A percentile compares a stretch with the other conserved stretches of the same genome.
Evolutionary conservation across 2,797 vertebrate species (phyloP).

Genomic region (Peromyscus eremicus): DNA sequence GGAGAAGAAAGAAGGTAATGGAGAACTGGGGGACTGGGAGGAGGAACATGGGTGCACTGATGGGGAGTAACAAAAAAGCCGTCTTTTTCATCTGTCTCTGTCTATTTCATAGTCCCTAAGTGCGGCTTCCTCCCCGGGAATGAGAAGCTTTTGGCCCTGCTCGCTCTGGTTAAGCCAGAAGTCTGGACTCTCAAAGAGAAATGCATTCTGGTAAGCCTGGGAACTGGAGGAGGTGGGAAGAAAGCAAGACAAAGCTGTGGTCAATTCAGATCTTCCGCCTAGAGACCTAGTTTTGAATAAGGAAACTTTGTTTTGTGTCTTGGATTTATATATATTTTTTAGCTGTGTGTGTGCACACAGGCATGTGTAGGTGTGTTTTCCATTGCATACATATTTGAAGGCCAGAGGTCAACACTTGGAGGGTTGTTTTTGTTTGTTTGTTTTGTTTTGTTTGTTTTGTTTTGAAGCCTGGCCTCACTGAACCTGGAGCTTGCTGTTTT

Average conservation of each 20-base stretch:
- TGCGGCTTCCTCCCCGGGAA: slow-evolving; percentile 94
- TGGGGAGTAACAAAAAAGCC: neutral
- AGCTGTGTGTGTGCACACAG: neutral
- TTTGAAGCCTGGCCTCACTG: neutral
- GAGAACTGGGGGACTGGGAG: neutral
- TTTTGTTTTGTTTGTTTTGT: too few relatives aligned
- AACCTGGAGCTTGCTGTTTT: neutral
- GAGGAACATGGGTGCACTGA: neutral
- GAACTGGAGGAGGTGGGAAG: neutral
- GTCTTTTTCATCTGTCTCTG: neutral
- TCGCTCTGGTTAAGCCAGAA: slow-evolving; percentile 93
- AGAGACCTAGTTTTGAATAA: slow-evolving; percentile 78
- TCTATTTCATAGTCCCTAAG: slow-evolving; percentile 89
- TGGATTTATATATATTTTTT: neutral
- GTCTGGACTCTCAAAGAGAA: slow-evolving; percentile 92
- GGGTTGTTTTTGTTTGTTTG: neutral
- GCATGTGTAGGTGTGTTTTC: neutral
- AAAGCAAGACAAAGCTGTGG: neutral
- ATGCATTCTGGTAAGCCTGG: slow-evolving; percentile 89
- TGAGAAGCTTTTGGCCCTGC: slow-evolving; percentile 89
- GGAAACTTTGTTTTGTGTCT: slow-evolving; percentile 27
- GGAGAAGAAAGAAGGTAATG: slow-evolving; percentile 90
- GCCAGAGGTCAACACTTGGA: neutral
- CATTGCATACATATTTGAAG: neutral
- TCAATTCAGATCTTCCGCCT: neutral